Evolutionary conservation across 92 coral and sea anemone species (phyloP).

Genomic region (Umimayanthus kanabou): DNA sequence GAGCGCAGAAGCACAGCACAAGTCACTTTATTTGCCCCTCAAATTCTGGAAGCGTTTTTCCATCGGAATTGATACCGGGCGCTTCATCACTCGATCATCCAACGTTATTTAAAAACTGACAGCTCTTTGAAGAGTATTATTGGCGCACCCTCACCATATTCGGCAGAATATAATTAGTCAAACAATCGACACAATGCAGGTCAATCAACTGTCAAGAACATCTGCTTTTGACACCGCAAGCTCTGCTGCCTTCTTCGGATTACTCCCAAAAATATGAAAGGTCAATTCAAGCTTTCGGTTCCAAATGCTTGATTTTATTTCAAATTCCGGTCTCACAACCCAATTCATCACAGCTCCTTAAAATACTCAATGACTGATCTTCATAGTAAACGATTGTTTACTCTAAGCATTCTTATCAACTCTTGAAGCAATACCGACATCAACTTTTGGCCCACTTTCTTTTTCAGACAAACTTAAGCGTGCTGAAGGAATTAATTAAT

Average conservation of each 20-base stretch:
- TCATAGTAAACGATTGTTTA: slow-evolving; percentile 4
- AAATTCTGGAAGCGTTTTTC: slow-evolving; percentile 13
- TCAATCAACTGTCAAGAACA: slow-evolving; percentile 39
- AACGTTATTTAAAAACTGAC: slow-evolving; percentile 61
- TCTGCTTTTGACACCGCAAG: not conserved
- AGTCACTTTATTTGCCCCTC: slow-evolving; percentile 27
- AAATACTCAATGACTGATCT: not conserved
- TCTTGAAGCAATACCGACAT: not conserved
- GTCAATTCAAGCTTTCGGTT: not conserved
- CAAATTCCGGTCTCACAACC: not conserved
- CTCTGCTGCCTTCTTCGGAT: too few relatives aligned
- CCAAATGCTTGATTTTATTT: not conserved
- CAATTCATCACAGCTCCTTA: not conserved
- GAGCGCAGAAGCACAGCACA: slow-evolving; percentile 24
- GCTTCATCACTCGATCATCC: slow-evolving; percentile 36
- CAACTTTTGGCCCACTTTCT: not conserved
- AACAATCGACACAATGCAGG: slow-evolving; percentile 51
- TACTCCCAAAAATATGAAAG: not conserved
- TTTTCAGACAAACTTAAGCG: slow-evolving; percentile 13
- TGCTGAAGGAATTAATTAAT: slow-evolving; percentile 7
- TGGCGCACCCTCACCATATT: slow-evolving; percentile 74
- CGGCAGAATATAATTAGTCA: slow-evolving; percentile 65
- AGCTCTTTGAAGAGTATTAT: slow-evolving; percentile 35
- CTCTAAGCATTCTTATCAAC: not conserved
- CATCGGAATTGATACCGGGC: slow-evolving; percentile 28